Evolutionary conservation across 2,888 invertebrate species (phyloP), one percentile per base, ranked within the genome.

Genomic region (Mesodorylaimus sp.): DNA sequence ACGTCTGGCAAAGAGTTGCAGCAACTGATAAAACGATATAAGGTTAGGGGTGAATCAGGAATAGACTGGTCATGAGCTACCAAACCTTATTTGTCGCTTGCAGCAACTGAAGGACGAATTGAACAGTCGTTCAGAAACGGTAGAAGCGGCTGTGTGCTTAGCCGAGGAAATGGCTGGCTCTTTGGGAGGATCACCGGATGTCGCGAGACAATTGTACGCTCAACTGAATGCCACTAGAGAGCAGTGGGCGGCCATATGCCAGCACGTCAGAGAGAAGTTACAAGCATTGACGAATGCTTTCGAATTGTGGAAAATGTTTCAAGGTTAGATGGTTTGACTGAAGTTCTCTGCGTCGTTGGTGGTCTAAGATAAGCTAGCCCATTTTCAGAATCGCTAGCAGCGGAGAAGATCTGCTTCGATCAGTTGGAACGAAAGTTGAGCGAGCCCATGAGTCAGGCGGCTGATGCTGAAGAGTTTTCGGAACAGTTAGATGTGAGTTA

Each of bases 391-490:
- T 73, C 82, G 63, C 75, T 83, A 54, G 79, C 82, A 56, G 79
- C 80, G 65, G 81, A 82, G 70, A 76, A 74, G 52, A 80, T 80
- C 27, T 85, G 84, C 77, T 73, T 85, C 60, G 81, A 82, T 65
- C 78, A 80, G 55, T 71, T 87, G 60, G 79, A 81, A 65, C 79
- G 80, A 51, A 78, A 81, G 55, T 73, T 87, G 58, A 74, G 75
- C 52, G 76, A 77, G 58, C 77, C 79, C 39, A 77, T 79, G 1
- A 74, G 77, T 60, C 64, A 68, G 21, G 78, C 79, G 53, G 82
- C 80, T 29, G 89, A 89, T 72, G 85, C 87, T 1, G 88, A 89
- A 72, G 87, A 88, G 71, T 80, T 86, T 56, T 82, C 84, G 32
- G 87, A 86, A 65, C 82, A 85, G 64, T 75, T 88, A 39, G 85